Base-by-base conservation (phyloP, 2,797 vertebrate species). In the Urosaurus nigricauda region DNA sequence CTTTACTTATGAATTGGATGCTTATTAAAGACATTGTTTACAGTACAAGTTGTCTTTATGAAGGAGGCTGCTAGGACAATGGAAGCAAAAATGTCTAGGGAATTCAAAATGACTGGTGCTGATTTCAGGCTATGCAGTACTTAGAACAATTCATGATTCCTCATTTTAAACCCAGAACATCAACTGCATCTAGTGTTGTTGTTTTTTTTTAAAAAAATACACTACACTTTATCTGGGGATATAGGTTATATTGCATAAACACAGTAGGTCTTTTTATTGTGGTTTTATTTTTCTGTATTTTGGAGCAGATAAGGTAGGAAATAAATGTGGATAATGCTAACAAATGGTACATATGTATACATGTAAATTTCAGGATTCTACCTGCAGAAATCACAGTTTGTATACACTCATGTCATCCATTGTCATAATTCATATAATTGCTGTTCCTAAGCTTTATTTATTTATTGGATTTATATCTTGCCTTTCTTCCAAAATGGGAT, bases 1-100 rank as follows among this genome's bases (percentile, higher is more conserved):
- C 63, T 75, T 85, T 37, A 1, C 79, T 74, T 68, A 53, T 58
- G 77, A 63, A 79, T 35, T 5, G 80, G 71, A 43, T 71, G 68
- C 63, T 81, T 85, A n/a, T 47, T 88, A 65, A 84, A 17, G 83
- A 35, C 26, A 47, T 11, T 84, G 40, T 53, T 89, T 14, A 73
- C 16, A 63, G 63, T 91, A 40, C n/a, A 87, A 47, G 0, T 60
- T 26, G 21, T 19, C 56, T 32, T 74, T 53, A 58, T 37, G 56
- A 80, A 84, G 63, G 32, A 65, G 4, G 6, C 14, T 56, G 19
- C 35, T 56, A 60, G 11, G 21, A 53, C 29, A 74, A 65, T 4
- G 82, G 35, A 29, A 82, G 35, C 58, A 81, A 89, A 21, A 85
- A 81, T 75, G 13, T 65, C 26, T 65, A 40, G 73, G 3, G n/a